phyloP scores from a whole-genome alignment of 2,888 invertebrate genomes.

The Hoplodrina blanda region DNA sequence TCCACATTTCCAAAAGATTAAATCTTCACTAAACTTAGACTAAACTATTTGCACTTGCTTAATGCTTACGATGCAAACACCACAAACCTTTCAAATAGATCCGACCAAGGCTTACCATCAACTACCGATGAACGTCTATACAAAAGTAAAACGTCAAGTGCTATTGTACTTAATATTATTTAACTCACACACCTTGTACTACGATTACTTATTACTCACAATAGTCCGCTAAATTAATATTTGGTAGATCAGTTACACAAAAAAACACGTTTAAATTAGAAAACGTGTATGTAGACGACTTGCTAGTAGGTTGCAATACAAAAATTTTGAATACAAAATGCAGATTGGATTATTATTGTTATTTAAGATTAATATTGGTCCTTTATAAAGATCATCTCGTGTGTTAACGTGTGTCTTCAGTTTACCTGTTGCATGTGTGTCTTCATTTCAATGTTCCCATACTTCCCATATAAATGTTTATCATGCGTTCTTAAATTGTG shows the following conservation, averaged over 20 bases:
- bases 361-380: neutral
- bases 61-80: constrained; percentile 17
- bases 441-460: constrained; percentile 14
- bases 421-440: constrained; percentile 38
- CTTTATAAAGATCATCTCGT: neutral
- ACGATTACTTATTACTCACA: constrained; percentile 9
- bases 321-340: constrained; percentile 3
- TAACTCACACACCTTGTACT: neutral
- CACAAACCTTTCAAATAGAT: constrained; percentile 10
- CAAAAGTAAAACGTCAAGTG: constrained; percentile 2
- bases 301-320: constrained; percentile 22
- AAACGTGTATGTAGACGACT: constrained; percentile 20
- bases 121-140: neutral
- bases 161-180: neutral
- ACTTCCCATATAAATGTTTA: neutral
- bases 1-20: neutral
- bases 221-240: constrained; percentile 10
- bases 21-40: neutral
- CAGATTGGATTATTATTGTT: constrained; percentile 24
- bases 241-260: constrained; percentile 1
- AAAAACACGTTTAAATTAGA: neutral
- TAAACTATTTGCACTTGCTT: constrained; percentile 33
- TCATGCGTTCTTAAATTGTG: constrained; percentile 10
- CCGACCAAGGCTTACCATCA: constrained; percentile 22
- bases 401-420: constrained; percentile 8